Conservation (phyloP, 2,888 invertebrate species). For the Thera obeliscata region DNA sequence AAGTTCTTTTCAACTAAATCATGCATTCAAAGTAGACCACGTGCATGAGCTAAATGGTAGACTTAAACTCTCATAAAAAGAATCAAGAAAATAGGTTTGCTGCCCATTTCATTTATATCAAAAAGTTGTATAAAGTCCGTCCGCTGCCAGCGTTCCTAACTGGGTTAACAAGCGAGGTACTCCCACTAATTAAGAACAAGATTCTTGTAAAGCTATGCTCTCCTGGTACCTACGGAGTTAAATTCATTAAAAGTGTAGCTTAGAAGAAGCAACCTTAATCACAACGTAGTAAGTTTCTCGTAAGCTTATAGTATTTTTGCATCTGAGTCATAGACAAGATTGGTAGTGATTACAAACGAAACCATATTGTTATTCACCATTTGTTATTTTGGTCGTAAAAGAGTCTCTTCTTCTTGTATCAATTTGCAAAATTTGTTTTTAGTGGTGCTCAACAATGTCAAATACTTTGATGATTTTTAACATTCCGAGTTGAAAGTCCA, state of each 20-base stretch:
- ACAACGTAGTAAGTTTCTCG: background rate
- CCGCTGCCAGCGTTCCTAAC: slow-evolving; percentile 54
- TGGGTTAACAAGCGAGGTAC: slow-evolving; percentile 62
- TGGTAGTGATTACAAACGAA: too few species aligned
- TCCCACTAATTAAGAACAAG: slow-evolving; percentile 58
- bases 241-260: slow-evolving; percentile 13
- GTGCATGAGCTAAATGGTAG: background rate
- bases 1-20: background rate
- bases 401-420: too few species aligned
- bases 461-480: too few species aligned
- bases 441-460: too few species aligned
- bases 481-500: too few species aligned
- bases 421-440: too few species aligned
- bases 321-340: too few species aligned
- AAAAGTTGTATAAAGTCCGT: slow-evolving; percentile 35
- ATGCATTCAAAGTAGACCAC: background rate
- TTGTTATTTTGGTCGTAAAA: too few species aligned
- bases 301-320: too few species aligned
- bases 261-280: background rate
- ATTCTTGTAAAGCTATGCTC: slow-evolving; percentile 48
- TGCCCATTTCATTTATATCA: slow-evolving; percentile 31
- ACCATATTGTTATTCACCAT: too few species aligned
- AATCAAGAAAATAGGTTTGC: background rate
- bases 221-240: slow-evolving; percentile 40
- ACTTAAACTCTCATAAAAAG: background rate